Base-by-base conservation (phyloP, 2,113 vertebrate species). In the Ammodytes marinus region DNA sequence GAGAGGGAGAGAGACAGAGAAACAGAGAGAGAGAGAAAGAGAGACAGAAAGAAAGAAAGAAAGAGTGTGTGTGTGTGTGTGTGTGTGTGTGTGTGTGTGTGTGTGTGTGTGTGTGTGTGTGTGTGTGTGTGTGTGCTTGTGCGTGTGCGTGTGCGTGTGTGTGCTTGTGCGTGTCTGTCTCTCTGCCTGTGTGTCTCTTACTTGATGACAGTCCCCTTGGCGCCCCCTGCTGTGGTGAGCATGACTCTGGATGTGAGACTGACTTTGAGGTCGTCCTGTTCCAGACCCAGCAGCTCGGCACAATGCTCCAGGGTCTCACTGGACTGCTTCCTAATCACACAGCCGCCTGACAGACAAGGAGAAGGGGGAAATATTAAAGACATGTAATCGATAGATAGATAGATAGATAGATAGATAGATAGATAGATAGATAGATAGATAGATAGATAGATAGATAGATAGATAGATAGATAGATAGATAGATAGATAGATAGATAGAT, bases 161-260 rank as follows among this genome's bases (percentile, higher is more conserved):
- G 35, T 39, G 55, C 4, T n/a, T n/a, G n/a, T n/a, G n/a, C n/a
- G n/a, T n/a, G n/a, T n/a, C n/a, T n/a, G n/a, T n/a, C n/a, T n/a
- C n/a, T n/a, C n/a, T n/a, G n/a, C n/a, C n/a, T n/a, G n/a, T n/a
- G 13, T 3, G 60, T 4, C 6, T 86, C 97, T 96, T 95, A 99
- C 98, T 98, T 99, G 94, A 99, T 99, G 85, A 96, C 96, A 0
- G 97, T 99, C 84, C 97, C 97, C 95, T 99, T 99, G 93, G 95
- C 86, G 94, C 98, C 98, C 94, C 98, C 98, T 96, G 98, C 98
- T 90, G 98, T 96, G 1, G 98, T 99, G 5, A 97, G 95, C 98
- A 99, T 99, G 77, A 98, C 96, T 88, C 98, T 96, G n/a, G 95
- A 92, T 58, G 98, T 99, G 75, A 99, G 95, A 92, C 98, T 99